phyloP scores from a whole-genome alignment of 1,140 invertebrate genomes.

The Palaemon carinicauda region DNA sequence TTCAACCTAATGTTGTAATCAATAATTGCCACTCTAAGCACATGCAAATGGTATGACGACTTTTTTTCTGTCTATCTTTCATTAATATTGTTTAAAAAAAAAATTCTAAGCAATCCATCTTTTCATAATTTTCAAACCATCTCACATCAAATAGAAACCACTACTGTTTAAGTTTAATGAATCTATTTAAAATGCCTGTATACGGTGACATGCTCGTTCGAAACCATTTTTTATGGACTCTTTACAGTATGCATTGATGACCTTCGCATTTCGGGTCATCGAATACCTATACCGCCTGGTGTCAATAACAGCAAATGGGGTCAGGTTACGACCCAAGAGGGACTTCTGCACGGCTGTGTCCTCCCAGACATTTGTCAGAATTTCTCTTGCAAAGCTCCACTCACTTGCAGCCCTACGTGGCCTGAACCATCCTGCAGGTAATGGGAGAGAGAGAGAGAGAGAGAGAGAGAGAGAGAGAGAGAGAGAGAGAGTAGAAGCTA shows the following conservation, averaged over 20 bases:
- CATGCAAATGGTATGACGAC: no score
- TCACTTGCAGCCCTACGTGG: constrained; percentile 39
- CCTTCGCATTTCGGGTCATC: constrained; percentile 23
- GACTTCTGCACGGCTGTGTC: background rate
- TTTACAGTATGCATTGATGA: constrained; percentile 34
- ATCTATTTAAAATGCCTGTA: no score
- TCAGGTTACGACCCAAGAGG: constrained; percentile 24
- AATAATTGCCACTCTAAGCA: no score
- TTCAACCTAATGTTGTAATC: no score
- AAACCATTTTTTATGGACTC: no score
- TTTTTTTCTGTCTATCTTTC: no score
- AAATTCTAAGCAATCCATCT: no score
- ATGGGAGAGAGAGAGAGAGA: background rate
- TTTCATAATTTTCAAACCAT: no score
- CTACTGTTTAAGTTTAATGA: no score
- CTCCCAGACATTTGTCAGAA: constrained; percentile 14
- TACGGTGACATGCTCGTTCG: no score
- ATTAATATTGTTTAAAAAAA: no score
- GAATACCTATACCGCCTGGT: constrained; percentile 14
- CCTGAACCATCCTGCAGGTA: constrained; percentile 30
- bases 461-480: background rate
- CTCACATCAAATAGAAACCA: no score
- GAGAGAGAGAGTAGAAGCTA: background rate
- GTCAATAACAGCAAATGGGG: background rate
- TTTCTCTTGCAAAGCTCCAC: constrained; percentile 25